Base-by-base conservation (phyloP, 2,888 invertebrate species). In the Apotomis turbidana region DNA sequence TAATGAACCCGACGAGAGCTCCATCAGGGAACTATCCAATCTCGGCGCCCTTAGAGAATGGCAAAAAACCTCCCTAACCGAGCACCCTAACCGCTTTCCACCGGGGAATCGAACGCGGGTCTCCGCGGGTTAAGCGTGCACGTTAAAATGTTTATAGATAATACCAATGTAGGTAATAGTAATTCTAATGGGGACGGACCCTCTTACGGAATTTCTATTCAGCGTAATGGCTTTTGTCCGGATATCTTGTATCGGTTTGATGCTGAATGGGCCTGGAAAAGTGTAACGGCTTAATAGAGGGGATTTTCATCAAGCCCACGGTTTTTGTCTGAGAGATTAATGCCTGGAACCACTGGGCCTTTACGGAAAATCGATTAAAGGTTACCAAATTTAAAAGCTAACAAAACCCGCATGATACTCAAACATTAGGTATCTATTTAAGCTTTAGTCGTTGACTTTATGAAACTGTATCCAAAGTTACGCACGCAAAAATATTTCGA, bases 81-180 rank as follows among this genome's bases (percentile, higher is more conserved):
- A 78, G 83, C 85, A 86, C 89, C 90, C 89, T 79, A 77, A 88
- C 86, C 89, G 86, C 88, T 85, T 86, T 84, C 78, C 89, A 86
- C 85, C 85, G 81, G 88, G 88, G 87, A 87, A 85, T 85, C 84
- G 81, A 87, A 86, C 86, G 78, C 79, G 88, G 91, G 91, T 90
- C 91, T 91, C 90, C 91, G 85, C 87, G 90, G 92, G 92, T 93
- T 93, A 93, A 93, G 89, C 88, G 90, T 78, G 83, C 84, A 89
- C 89, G 90, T 87, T 93, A 91, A 92, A 93, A 93, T 93, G 92
- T 92, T 93, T 93, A 93, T 90, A 93, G 91, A 93, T 93, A 92
- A 93, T 91, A 85, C 90, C 83, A 79, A 86, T 88, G 84, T 87
- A 87, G 85, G 87, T 87, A 90, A 91, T 90, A 89, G 89, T 90